phyloP scores from a whole-genome alignment of 2,113 vertebrate genomes.

The Nothocercus julius region DNA sequence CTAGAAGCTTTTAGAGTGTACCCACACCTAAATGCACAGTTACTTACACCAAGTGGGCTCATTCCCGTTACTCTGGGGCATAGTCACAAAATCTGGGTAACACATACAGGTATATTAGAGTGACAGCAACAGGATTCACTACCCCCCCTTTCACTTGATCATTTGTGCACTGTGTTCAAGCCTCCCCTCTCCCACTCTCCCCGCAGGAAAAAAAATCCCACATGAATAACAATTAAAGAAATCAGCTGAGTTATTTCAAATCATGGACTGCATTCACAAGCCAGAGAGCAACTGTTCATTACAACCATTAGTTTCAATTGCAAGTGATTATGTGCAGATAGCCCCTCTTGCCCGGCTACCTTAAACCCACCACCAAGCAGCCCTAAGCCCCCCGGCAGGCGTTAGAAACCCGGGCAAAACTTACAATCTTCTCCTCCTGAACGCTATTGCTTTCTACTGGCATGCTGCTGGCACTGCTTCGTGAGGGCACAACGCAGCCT shows the following conservation, averaged over 20 bases:
- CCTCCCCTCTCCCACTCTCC: background rate
- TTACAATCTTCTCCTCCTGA: conserved; percentile 84
- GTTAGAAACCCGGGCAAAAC: conserved; percentile 67
- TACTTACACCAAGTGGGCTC: conserved; percentile 79
- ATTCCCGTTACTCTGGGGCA: conserved; percentile 78
- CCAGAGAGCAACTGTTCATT: background rate
- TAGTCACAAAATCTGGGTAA: conserved; percentile 80
- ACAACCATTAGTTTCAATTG: background rate
- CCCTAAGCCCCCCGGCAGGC: conserved; percentile 74
- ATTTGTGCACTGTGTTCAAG: background rate
- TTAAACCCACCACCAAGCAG: conserved; percentile 27
- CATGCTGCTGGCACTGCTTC: conserved; percentile 78
- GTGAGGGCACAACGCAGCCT: conserved; percentile 83
- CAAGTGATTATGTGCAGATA: background rate
- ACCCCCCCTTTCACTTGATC: background rate
- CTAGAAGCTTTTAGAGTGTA: conserved; percentile 53
- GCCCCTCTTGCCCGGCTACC: background rate
- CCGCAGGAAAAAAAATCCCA: background rate
- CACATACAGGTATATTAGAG: conserved; percentile 68
- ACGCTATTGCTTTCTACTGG: conserved; percentile 77
- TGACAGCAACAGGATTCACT: conserved; percentile 16
- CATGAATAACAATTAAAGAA: background rate
- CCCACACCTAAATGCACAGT: conserved; percentile 44
- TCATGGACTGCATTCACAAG: background rate
- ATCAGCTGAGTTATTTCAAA: background rate